Evolutionary conservation across 2,888 invertebrate species (phyloP).

Genomic region (Clitarchus hookeri): DNA sequence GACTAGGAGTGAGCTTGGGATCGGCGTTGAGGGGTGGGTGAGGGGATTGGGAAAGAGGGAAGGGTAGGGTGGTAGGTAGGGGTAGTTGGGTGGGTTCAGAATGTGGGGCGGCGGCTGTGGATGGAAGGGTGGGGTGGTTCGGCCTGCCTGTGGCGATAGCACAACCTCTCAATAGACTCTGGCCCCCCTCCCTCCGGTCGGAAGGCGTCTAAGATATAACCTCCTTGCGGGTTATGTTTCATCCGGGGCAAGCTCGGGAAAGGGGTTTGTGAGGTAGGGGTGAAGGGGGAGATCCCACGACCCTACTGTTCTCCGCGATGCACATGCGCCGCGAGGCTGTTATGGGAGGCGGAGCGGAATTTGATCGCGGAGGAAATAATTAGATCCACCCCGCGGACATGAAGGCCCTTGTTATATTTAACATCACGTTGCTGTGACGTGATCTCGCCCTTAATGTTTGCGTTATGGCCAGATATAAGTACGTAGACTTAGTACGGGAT

Average conservation of each 20-base stretch:
- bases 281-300: neutral
- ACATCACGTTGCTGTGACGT: too few species aligned
- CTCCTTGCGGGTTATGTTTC: conserved; percentile 14
- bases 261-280: neutral
- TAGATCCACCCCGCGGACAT: neutral
- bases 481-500: too few species aligned
- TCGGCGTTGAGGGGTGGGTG: neutral
- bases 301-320: neutral
- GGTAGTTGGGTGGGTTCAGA: too few species aligned
- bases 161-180: neutral
- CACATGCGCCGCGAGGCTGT: neutral
- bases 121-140: neutral
- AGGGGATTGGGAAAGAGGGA: too few species aligned
- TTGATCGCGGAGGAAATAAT: neutral
- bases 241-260: neutral
- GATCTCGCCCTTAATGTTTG: too few species aligned
- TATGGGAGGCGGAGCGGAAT: neutral
- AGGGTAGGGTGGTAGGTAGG: too few species aligned
- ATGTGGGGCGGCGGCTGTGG: neutral
- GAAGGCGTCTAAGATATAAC: neutral
- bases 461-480: too few species aligned
- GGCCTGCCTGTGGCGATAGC: conserved; percentile 14
- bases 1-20: neutral
- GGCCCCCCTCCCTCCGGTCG: neutral
- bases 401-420: too few species aligned